A percentile compares a stretch with the other conserved stretches of the same genome.
Conservation (phyloP, 2,113 vertebrate genomes). For the Rhagologus leucostigma region DNA sequence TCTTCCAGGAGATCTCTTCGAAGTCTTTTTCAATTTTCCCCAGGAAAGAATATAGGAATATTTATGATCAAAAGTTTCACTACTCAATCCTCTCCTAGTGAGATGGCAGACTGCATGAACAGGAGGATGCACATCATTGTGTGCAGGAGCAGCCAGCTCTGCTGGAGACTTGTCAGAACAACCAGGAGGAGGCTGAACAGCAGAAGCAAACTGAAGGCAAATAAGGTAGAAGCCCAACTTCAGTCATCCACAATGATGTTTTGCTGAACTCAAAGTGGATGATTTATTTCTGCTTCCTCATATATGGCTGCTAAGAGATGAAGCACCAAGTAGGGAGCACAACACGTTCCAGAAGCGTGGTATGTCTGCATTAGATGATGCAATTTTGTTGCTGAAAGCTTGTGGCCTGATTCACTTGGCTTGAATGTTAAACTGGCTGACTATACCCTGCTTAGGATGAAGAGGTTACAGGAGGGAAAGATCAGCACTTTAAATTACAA, state of each 20-base stretch:
- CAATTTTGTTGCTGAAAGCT: background rate
- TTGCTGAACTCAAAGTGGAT: background rate
- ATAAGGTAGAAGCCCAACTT: background rate
- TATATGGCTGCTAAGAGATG: background rate
- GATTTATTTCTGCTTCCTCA: background rate
- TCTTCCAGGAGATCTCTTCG: background rate
- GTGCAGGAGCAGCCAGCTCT: background rate
- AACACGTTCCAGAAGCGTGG: background rate
- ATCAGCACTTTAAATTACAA: background rate
- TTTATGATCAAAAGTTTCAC: background rate
- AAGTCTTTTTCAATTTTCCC: background rate
- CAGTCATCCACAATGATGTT: background rate
- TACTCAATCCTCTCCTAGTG: background rate
- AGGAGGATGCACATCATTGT: background rate
- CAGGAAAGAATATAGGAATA: background rate
- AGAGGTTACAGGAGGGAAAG: background rate
- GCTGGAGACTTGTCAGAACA: background rate
- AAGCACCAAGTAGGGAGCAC: background rate
- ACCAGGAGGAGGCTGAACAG: background rate
- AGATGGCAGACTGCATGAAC: background rate
- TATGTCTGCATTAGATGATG: background rate
- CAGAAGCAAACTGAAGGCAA: background rate
- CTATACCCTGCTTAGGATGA: background rate
- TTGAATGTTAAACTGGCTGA: background rate
- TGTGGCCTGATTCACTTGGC: background rate